Percentiles rank a stretch among this genome's conserved stretches.
Evolutionary conservation across 2,888 invertebrate genomes (phyloP).

Genomic region (Copidosoma aretas): DNA sequence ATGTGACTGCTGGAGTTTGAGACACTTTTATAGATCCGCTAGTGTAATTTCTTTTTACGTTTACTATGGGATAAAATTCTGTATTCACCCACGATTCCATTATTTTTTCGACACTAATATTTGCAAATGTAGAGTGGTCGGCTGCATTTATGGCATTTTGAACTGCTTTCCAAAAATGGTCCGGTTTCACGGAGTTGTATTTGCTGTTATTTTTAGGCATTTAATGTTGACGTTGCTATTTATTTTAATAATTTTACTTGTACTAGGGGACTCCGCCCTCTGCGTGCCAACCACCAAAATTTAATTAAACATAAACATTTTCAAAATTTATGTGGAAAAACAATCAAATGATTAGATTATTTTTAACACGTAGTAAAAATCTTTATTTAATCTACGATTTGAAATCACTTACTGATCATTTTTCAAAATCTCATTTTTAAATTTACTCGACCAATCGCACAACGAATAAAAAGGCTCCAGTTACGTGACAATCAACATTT

Average conservation of each 20-base stretch:
- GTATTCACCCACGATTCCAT: constrained; percentile 40
- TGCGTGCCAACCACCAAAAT: no score
- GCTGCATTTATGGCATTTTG: constrained; percentile 30
- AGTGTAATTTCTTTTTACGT: constrained; percentile 32
- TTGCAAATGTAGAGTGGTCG: constrained; percentile 8
- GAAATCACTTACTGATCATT: no score
- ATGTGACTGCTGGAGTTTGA: constrained; percentile 29
- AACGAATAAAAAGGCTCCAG: no score
- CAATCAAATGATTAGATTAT: no score
- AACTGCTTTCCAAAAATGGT: constrained; percentile 36
- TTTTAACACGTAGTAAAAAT: no score
- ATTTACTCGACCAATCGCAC: no score
- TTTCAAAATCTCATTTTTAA: no score
- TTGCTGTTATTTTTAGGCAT: constrained; percentile 17
- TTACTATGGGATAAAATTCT: constrained; percentile 37
- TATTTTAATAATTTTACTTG: not conserved
- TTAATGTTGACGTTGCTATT: not conserved
- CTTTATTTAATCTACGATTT: no score
- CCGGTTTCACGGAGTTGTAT: constrained; percentile 11
- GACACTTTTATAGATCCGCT: constrained; percentile 24
- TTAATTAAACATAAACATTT: no score
- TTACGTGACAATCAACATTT: no score
- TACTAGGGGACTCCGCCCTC: no score
- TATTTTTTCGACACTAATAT: constrained; percentile 29
- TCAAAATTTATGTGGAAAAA: no score